Percentiles rank a stretch among this genome's conserved stretches.
Evolutionary conservation across 35 echinoderm and acorn worm genomes (phyloP).

Genomic region (Apostichopus japonicus): DNA sequence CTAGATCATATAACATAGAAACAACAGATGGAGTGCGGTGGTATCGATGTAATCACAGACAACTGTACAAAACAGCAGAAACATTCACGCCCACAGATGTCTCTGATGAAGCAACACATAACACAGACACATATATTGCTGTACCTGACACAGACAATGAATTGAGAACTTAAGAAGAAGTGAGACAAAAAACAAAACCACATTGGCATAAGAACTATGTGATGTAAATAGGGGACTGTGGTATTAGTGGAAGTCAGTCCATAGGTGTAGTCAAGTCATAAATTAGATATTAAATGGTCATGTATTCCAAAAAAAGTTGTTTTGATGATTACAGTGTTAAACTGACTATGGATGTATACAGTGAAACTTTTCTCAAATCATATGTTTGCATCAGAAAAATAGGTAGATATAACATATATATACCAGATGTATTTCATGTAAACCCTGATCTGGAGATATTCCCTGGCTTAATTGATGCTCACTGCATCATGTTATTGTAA

Average conservation of each 20-base stretch:
- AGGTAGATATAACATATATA: too few relatives aligned
- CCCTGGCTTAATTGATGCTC: too few relatives aligned
- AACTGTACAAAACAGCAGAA: background rate
- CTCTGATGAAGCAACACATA: background rate
- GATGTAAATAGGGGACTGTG: background rate
- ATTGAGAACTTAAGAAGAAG: background rate
- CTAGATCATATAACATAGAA: background rate
- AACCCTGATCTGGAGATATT: too few relatives aligned
- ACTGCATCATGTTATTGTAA: too few relatives aligned
- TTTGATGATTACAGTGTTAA: too few relatives aligned
- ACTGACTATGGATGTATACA: too few relatives aligned
- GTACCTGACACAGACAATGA: background rate
- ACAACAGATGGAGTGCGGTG: background rate
- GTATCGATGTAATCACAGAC: background rate
- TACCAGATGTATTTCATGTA: too few relatives aligned
- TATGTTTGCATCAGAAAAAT: too few relatives aligned
- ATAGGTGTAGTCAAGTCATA: too few relatives aligned
- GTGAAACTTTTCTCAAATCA: too few relatives aligned
- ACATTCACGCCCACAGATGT: background rate
- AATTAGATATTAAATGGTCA: too few relatives aligned
- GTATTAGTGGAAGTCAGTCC: background rate
- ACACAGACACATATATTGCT: background rate
- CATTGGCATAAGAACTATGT: background rate
- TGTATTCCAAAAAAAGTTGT: too few relatives aligned
- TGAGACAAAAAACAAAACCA: background rate